Evolutionary conservation across 2,888 invertebrate genomes (phyloP).

Genomic region (Sarcophaga caerulescens): DNA sequence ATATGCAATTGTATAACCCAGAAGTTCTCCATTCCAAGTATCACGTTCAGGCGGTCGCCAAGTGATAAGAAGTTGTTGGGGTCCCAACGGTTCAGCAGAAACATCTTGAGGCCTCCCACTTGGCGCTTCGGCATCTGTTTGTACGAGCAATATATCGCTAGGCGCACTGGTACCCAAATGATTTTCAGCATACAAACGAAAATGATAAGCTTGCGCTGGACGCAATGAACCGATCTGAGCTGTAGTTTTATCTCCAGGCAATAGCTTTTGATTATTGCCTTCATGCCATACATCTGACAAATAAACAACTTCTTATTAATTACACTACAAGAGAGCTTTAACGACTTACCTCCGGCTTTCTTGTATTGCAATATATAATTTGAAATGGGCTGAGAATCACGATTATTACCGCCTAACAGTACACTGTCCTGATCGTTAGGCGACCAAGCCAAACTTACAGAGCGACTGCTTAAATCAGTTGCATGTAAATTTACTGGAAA

Average conservation of each 20-base stretch:
- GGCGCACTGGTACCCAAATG: slow-evolving; percentile 84
- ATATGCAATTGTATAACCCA: slow-evolving; percentile 86
- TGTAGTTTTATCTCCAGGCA: slow-evolving; percentile 83
- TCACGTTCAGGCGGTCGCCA: slow-evolving; percentile 89
- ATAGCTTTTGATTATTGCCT: slow-evolving; percentile 83
- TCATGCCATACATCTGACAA: slow-evolving; percentile 83
- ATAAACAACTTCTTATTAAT: neutral
- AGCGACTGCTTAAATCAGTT: slow-evolving; percentile 83
- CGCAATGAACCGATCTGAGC: slow-evolving; percentile 83
- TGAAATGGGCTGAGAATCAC: slow-evolving; percentile 82
- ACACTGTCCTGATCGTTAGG: slow-evolving; percentile 81
- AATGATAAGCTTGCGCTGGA: slow-evolving; percentile 84
- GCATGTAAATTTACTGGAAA: slow-evolving; percentile 84
- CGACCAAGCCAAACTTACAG: slow-evolving; percentile 83
- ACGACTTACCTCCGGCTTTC: slow-evolving; percentile 82
- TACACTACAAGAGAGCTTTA: too few relatives aligned
- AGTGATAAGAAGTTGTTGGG: slow-evolving; percentile 87
- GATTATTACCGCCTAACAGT: slow-evolving; percentile 73
- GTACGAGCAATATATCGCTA: slow-evolving; percentile 83
- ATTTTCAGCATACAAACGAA: slow-evolving; percentile 84
- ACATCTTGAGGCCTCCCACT: slow-evolving; percentile 87
- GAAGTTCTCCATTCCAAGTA: slow-evolving; percentile 88
- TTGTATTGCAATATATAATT: slow-evolving; percentile 84
- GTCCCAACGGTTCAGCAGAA: slow-evolving; percentile 85
- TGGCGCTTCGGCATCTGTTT: slow-evolving; percentile 85